phyloP scores from a whole-genome alignment of 2,888 invertebrate genomes.

The Aspidapion aeneum region DNA sequence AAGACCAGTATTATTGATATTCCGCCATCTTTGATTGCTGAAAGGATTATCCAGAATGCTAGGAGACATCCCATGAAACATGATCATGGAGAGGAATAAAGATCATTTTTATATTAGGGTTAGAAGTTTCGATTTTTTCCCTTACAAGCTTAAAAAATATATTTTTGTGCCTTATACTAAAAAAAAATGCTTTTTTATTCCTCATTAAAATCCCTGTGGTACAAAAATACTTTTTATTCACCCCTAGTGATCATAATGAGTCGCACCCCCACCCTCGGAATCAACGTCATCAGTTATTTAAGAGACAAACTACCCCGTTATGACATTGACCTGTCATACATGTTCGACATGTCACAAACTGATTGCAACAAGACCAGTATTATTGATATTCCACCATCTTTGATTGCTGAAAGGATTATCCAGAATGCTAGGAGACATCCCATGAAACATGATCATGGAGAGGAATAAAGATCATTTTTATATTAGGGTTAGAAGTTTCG shows the following conservation, averaged over 20 bases:
- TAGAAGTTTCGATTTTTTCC: too few relatives aligned
- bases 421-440: slow-evolving; percentile 46
- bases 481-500: too few relatives aligned
- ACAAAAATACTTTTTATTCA: too few relatives aligned
- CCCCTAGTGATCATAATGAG: slow-evolving; percentile 82
- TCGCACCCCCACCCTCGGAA: slow-evolving; percentile 55
- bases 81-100: slow-evolving; percentile 36
- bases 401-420: slow-evolving; percentile 34
- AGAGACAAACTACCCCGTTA: slow-evolving; percentile 74
- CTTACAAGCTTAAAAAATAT: too few relatives aligned
- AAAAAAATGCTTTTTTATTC: too few relatives aligned
- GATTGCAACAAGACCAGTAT: slow-evolving; percentile 54
- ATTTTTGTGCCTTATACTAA: too few relatives aligned
- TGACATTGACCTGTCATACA: slow-evolving; percentile 80
- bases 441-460: slow-evolving; percentile 46
- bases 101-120: neutral
- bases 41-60: slow-evolving; percentile 32
- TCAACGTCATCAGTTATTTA: slow-evolving; percentile 72
- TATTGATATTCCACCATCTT: slow-evolving; percentile 40
- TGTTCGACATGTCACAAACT: slow-evolving; percentile 77
- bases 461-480: slow-evolving; percentile 6
- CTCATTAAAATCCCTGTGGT: too few relatives aligned
- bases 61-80: slow-evolving; percentile 51
- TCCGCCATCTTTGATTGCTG: slow-evolving; percentile 37
- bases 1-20: slow-evolving; percentile 42